phyloP scores from a whole-genome alignment of 2,113 vertebrate species.

The Crotophaga sulcirostris region DNA sequence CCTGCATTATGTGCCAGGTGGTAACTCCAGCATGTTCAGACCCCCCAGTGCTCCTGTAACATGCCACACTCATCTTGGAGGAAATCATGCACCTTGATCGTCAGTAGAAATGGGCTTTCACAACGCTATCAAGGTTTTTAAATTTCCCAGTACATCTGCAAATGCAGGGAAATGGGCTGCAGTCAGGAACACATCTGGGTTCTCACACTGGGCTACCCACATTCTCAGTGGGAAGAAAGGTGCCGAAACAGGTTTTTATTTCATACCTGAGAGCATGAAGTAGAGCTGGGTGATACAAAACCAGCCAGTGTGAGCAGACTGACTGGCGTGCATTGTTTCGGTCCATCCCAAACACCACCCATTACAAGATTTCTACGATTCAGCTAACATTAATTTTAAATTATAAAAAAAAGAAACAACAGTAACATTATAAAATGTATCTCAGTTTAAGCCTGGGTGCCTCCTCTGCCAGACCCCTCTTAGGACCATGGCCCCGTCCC shows the following conservation, averaged over 20 bases:
- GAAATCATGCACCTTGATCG: rapidly evolving
- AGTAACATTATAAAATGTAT: neutral
- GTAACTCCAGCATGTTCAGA: neutral
- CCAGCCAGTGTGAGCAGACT: neutral
- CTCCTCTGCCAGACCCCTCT: neutral
- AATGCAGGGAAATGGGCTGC: rapidly evolving
- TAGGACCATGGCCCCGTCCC: neutral
- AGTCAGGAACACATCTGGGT: neutral
- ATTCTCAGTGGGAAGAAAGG: neutral
- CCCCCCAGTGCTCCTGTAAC: rapidly evolving
- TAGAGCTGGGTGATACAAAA: neutral
- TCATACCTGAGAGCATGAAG: neutral
- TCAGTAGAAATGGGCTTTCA: neutral
- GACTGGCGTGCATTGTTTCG: neutral
- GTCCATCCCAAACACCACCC: neutral
- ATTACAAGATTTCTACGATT: neutral
- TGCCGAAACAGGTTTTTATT: neutral
- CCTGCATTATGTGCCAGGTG: neutral
- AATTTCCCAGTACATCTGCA: neutral
- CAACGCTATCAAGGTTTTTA: neutral
- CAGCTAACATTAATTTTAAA: neutral
- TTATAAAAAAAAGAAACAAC: neutral
- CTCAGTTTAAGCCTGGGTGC: neutral
- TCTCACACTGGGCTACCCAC: neutral
- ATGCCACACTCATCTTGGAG: neutral